A percentile compares a stretch with the other conserved stretches of the same genome.
Conservation (phyloP, 2,797 vertebrate genomes). For the Anomalospiza imberbis region DNA sequence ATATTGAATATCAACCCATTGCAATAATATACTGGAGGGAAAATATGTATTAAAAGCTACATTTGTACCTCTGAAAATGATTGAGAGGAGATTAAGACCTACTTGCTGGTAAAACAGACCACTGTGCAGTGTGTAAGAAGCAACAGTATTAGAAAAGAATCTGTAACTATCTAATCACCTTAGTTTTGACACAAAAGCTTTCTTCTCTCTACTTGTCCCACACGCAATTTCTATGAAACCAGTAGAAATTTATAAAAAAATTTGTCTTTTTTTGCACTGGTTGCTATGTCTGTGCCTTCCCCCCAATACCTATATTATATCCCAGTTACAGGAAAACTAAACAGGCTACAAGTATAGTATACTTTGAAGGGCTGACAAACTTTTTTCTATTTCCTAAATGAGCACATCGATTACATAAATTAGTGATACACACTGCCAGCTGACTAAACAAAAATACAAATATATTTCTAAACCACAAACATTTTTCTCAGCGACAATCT, state of each 20-base stretch:
- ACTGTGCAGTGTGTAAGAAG: neutral
- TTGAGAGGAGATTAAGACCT: neutral
- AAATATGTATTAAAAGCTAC: neutral
- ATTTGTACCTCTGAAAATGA: neutral
- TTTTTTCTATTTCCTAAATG: neutral
- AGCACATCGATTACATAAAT: neutral
- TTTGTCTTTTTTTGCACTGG: neutral
- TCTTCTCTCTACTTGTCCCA: neutral
- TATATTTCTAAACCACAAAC: neutral
- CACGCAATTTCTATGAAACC: neutral
- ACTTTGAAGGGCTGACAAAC: neutral
- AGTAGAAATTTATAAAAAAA: neutral
- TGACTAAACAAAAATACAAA: neutral
- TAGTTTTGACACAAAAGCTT: neutral
- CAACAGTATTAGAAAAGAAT: neutral
- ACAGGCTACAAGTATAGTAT: neutral
- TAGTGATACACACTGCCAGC: neutral
- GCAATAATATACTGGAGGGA: neutral
- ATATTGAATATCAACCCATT: neutral
- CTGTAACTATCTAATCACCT: neutral
- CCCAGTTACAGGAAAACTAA: neutral
- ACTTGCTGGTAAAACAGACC: neutral
- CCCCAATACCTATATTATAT: neutral
- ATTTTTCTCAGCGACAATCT: neutral
- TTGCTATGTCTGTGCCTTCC: neutral